Conservation (phyloP, 2,888 invertebrate species). For the Abrostola triplasia region DNA sequence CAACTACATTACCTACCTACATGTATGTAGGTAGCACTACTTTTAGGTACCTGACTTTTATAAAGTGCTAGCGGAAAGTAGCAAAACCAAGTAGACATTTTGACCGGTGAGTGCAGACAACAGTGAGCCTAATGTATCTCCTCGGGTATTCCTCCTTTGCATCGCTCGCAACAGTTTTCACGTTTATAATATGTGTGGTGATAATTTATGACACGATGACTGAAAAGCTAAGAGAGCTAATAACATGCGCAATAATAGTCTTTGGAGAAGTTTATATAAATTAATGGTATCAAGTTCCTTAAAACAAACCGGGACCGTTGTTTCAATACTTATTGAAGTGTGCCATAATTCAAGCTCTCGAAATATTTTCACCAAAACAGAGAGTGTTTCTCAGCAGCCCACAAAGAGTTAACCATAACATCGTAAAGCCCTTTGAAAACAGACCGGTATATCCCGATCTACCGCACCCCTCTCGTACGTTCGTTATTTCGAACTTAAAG, state of each 20-base stretch:
- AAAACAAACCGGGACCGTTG: slow-evolving; percentile 23
- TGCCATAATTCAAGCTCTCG: slow-evolving; percentile 31
- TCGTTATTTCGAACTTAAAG: slow-evolving; percentile 12
- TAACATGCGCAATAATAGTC: slow-evolving; percentile 14
- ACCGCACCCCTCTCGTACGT: slow-evolving; percentile 24
- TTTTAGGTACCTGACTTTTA: too few relatives aligned
- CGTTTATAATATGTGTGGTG: too few relatives aligned
- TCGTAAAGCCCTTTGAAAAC: slow-evolving; percentile 59
- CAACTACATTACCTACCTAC: too few relatives aligned
- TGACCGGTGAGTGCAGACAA: too few relatives aligned
- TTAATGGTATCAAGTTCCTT: slow-evolving; percentile 35
- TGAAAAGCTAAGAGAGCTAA: background rate
- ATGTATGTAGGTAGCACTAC: too few relatives aligned
- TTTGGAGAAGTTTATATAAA: slow-evolving; percentile 37
- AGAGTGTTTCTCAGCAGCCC: slow-evolving; percentile 36
- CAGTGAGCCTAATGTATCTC: too few relatives aligned
- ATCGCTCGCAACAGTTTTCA: too few relatives aligned
- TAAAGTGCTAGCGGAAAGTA: too few relatives aligned
- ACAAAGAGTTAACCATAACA: slow-evolving; percentile 62
- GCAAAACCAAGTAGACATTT: too few relatives aligned
- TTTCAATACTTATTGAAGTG: slow-evolving; percentile 35
- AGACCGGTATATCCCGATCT: slow-evolving; percentile 50
- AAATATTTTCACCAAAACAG: slow-evolving; percentile 52
- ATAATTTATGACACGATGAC: too few relatives aligned
- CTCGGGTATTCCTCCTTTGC: too few relatives aligned